A percentile compares a stretch with the other conserved stretches of the same genome.
Conservation (phyloP, 2,888 invertebrate genomes). For the Acrocyrtus sp. region DNA sequence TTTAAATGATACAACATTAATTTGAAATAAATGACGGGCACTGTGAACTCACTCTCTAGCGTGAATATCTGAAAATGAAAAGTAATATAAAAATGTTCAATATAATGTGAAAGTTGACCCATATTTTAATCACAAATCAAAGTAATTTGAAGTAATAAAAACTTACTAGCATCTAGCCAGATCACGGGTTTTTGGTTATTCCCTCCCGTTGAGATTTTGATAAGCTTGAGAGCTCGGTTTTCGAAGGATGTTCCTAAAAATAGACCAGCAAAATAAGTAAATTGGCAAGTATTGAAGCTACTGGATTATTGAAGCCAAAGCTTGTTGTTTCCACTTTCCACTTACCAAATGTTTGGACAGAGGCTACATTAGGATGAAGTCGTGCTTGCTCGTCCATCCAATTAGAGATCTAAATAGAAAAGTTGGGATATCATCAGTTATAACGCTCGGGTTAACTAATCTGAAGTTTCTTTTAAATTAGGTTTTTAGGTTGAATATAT, state of each 20-base stretch:
- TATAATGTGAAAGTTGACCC: background rate
- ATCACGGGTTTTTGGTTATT: constrained; percentile 64
- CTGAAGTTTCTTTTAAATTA: constrained; percentile 14
- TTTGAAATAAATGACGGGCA: no score
- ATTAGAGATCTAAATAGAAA: constrained; percentile 73
- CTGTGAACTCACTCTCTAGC: constrained; percentile 58
- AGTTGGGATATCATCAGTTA: no score
- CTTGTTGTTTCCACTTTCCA: background rate
- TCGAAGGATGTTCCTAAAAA: constrained; percentile 73
- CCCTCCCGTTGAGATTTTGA: constrained; percentile 62
- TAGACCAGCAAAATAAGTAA: no score
- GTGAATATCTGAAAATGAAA: constrained; percentile 51
- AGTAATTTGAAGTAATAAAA: background rate
- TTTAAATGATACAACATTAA: no score
- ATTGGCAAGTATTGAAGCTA: background rate
- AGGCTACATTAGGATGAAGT: constrained; percentile 69
- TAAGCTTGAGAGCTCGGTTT: constrained; percentile 66
- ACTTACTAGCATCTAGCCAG: constrained; percentile 67
- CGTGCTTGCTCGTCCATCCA: constrained; percentile 69
- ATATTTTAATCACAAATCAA: background rate
- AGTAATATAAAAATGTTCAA: no score
- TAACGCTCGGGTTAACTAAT: no score
- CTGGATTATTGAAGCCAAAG: no score
- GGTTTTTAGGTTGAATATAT: background rate
- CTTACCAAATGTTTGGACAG: constrained; percentile 66